Percentiles rank a stretch among this genome's conserved stretches.
Evolutionary conservation across 2,113 vertebrate genomes (phyloP).

Genomic region (Danionella cerebrum): DNA sequence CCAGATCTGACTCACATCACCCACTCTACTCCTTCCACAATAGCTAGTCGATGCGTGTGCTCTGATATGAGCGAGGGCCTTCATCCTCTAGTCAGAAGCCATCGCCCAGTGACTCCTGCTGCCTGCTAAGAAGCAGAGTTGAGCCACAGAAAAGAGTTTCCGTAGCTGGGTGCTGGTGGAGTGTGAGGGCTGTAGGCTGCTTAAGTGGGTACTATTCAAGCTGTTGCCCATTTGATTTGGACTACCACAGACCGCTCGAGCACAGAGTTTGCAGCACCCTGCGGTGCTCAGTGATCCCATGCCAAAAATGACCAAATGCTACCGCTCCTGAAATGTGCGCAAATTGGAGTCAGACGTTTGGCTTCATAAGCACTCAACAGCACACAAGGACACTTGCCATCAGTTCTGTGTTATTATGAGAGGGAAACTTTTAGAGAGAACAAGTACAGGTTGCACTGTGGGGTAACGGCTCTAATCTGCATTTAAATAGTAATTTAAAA

Average conservation of each 20-base stretch:
- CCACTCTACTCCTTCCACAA: not conserved
- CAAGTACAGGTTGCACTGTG: conserved; percentile 20
- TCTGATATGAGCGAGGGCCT: conserved; percentile 38
- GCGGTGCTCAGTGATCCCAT: conserved; percentile 57
- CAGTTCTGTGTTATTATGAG: conserved; percentile 37
- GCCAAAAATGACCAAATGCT: conserved; percentile 76
- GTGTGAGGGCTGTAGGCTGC: conserved; percentile 59
- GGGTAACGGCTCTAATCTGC: not conserved
- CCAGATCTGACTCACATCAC: conserved; percentile 4
- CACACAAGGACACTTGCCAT: conserved; percentile 37
- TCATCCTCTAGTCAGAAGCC: conserved; percentile 22
- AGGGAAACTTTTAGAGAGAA: conserved; percentile 22
- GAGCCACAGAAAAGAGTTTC: conserved; percentile 38
- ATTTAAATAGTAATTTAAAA: too few relatives aligned
- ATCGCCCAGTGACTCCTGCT: conserved; percentile 7
- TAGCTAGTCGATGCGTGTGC: conserved; percentile 31
- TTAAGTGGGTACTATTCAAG: conserved; percentile 79
- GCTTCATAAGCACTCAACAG: conserved; percentile 53
- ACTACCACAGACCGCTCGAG: conserved; percentile 66
- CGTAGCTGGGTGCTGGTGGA: conserved; percentile 53
- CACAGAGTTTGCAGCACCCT: conserved; percentile 69
- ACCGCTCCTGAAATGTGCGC: conserved; percentile 63
- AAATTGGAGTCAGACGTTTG: conserved; percentile 69
- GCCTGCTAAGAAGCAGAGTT: conserved; percentile 32
- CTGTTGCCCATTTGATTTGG: conserved; percentile 74